phyloP scores from a whole-genome alignment of 35 echinoderm and acorn worm genomes.

The Ptychodera flava region DNA sequence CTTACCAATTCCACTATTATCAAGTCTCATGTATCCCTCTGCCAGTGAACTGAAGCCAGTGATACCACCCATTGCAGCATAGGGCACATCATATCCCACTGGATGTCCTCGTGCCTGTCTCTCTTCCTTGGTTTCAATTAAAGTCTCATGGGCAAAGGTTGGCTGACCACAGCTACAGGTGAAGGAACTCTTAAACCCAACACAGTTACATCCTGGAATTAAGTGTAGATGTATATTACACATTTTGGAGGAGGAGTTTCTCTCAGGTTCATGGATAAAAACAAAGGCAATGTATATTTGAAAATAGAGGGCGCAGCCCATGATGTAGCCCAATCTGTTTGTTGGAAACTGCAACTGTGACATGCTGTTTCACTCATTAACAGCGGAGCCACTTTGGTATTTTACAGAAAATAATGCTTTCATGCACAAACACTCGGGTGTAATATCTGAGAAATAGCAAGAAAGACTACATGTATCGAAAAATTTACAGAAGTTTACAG shows the following conservation, averaged over 20 bases:
- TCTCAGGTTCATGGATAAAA: too few species aligned
- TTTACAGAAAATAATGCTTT: too few species aligned
- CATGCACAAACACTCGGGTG: too few species aligned
- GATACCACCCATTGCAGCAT: constrained; percentile 96
- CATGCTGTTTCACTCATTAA: too few species aligned
- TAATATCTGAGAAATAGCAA: too few species aligned
- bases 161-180: constrained; percentile 83
- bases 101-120: constrained; percentile 81
- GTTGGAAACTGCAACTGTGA: too few species aligned
- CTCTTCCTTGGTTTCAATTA: constrained; percentile 90
- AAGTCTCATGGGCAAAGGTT: constrained; percentile 77
- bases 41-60: constrained; percentile 95
- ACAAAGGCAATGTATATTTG: too few species aligned
- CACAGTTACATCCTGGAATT: constrained; percentile 61
- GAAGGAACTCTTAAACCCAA: constrained; percentile 77
- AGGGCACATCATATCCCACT: constrained; percentile 87
- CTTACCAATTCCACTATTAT: constrained; percentile 90
- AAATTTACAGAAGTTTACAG: too few species aligned
- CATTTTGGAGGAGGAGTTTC: not conserved
- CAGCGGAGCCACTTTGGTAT: too few species aligned
- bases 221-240: not conserved
- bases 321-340: too few species aligned
- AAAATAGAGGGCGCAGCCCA: too few species aligned
- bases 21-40: constrained; percentile 80
- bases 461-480: too few species aligned